Evolutionary conservation across 2,888 invertebrate species (phyloP).

Genomic region (Rhagonycha fulva): DNA sequence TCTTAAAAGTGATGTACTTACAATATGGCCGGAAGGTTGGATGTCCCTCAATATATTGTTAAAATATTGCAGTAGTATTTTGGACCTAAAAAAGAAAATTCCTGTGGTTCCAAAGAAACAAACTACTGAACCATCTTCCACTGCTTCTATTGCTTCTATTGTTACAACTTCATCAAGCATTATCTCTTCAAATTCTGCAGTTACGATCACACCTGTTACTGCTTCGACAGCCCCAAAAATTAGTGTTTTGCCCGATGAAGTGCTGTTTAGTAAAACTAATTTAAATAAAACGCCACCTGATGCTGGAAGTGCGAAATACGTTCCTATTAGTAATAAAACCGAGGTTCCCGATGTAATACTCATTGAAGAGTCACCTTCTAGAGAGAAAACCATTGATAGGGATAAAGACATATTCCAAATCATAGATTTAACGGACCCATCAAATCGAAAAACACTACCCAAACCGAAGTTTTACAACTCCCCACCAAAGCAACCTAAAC

Average conservation of each 20-base stretch:
- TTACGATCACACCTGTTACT: conserved; percentile 37
- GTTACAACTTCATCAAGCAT: conserved; percentile 6
- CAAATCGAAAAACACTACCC: background rate
- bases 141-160: conserved; percentile 4
- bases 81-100: conserved; percentile 29
- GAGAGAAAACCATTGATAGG: conserved; percentile 14
- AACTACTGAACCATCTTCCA: background rate
- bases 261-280: conserved; percentile 28
- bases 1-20: conserved; percentile 56
- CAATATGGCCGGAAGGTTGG: conserved; percentile 63
- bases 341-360: background rate
- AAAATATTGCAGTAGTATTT: conserved; percentile 43
- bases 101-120: background rate
- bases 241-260: conserved; percentile 26
- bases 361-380: background rate
- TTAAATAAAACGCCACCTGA: background rate
- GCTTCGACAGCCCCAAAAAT: conserved; percentile 12
- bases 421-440: background rate
- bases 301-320: background rate
- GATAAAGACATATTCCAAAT: background rate
- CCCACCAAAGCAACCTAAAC: conserved; percentile 41
- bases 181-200: conserved; percentile 28
- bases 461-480: conserved; percentile 19
- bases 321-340: background rate
- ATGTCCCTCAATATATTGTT: conserved; percentile 53